Conservation (phyloP, 2,888 invertebrate genomes). For the Anarsia innoxiella region DNA sequence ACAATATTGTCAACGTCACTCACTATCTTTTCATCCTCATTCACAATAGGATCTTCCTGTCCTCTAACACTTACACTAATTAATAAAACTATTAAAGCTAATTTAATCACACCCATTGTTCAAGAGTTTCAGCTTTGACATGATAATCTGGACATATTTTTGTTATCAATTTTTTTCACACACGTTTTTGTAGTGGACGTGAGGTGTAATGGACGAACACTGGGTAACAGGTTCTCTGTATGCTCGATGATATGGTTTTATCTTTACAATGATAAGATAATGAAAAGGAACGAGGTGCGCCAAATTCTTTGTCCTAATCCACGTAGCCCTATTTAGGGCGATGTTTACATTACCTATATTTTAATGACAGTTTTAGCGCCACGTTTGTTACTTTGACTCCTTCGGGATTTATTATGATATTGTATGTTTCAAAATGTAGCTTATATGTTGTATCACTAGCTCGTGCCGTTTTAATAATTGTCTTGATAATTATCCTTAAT, state of each 20-base stretch:
- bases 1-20: constrained; percentile 25
- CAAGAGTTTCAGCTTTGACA: constrained; percentile 18
- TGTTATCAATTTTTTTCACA: constrained; percentile 33
- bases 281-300: constrained; percentile 71
- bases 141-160: constrained; percentile 25
- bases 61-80: constrained; percentile 53
- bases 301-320: constrained; percentile 72
- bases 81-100: constrained; percentile 48
- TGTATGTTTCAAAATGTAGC: too few relatives aligned
- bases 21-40: constrained; percentile 37
- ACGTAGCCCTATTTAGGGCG: constrained; percentile 35
- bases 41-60: constrained; percentile 47
- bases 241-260: constrained; percentile 62
- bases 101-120: constrained; percentile 55
- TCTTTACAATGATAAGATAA: constrained; percentile 69
- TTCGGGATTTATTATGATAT: too few relatives aligned
- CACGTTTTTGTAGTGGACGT: constrained; percentile 47
- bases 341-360: constrained; percentile 9
- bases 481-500: too few relatives aligned
- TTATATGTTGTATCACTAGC: too few relatives aligned
- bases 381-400: too few relatives aligned
- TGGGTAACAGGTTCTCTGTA: constrained; percentile 51
- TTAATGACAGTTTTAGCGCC: background rate
- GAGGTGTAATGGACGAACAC: constrained; percentile 51
- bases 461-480: too few relatives aligned